Evolutionary conservation across 35 echinoderm and acorn worm species (phyloP).

Genomic region (Heliocidaris erythrogramma): DNA sequence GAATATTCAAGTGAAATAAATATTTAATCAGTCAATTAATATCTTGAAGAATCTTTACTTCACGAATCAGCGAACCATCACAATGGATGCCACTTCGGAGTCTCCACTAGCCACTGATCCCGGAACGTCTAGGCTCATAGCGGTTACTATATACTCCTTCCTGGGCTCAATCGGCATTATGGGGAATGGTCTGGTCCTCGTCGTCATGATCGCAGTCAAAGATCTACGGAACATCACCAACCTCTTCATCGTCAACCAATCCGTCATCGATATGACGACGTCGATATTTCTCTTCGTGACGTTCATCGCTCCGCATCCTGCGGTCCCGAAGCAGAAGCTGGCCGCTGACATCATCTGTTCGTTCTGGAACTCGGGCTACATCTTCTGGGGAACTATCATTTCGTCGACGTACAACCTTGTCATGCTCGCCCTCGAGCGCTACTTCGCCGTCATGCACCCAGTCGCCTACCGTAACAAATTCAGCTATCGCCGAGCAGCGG

Average conservation of each 20-base stretch:
- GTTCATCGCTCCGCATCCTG: slow-evolving; percentile 43
- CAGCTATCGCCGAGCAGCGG: not conserved
- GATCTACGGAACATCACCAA: slow-evolving; percentile 48
- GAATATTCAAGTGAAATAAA: too few relatives aligned
- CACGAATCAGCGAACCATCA: not conserved
- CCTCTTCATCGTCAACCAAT: slow-evolving; percentile 84
- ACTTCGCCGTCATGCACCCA: slow-evolving; percentile 67
- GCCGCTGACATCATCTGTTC: slow-evolving; percentile 32
- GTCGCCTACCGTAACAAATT: slow-evolving; percentile 54
- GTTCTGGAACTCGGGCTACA: slow-evolving; percentile 68
- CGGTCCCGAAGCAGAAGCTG: not conserved
- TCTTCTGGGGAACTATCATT: slow-evolving; percentile 69
- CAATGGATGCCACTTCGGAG: not conserved
- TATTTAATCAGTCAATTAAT: too few relatives aligned
- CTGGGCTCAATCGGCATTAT: slow-evolving; percentile 46
- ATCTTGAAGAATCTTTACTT: not conserved
- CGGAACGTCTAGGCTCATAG: not conserved
- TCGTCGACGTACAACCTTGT: slow-evolving; percentile 67
- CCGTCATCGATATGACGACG: slow-evolving; percentile 67
- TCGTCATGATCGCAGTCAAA: slow-evolving; percentile 1
- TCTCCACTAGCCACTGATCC: not conserved
- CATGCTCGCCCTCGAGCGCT: slow-evolving; percentile 67
- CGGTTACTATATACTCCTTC: slow-evolving; percentile 23
- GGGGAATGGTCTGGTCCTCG: slow-evolving; percentile 53
- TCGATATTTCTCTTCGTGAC: slow-evolving; percentile 52